These are phyloP conservation scores for Macrotus californicus DNA, from an alignment of 2,113 vertebrate genomes.

Conservation along the genomic window DNA sequence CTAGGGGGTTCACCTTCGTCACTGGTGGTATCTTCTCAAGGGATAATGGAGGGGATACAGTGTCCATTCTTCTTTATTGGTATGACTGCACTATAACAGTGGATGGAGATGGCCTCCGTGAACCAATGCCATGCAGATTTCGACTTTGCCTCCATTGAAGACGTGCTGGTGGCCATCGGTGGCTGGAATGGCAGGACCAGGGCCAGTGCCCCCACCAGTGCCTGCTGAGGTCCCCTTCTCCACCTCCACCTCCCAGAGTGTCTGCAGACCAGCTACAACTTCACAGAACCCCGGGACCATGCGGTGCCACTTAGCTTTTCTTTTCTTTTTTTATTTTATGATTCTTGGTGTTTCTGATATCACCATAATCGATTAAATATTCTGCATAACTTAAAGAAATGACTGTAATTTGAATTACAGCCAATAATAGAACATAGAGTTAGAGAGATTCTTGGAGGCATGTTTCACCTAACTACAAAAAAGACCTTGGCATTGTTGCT, in stretches of 20 bases:
- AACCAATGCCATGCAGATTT: slow-evolving; percentile 93
- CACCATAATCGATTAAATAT: slow-evolving; percentile 28
- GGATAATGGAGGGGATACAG: slow-evolving; percentile 90
- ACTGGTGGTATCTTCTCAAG: slow-evolving; percentile 91
- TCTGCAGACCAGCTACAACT: neutral
- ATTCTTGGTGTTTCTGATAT: slow-evolving; percentile 42
- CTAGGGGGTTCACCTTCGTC: slow-evolving; percentile 92
- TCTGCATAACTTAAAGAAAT: slow-evolving; percentile 36
- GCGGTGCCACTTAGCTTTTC: neutral
- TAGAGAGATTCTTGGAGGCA: neutral
- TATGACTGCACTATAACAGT: slow-evolving; percentile 92
- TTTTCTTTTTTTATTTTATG: slow-evolving; percentile 1
- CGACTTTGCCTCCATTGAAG: slow-evolving; percentile 87
- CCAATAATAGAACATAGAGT: neutral
- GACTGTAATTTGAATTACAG: slow-evolving; percentile 46
- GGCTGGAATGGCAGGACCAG: slow-evolving; percentile 88
- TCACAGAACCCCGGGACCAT: accelerated
- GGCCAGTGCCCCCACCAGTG: slow-evolving; percentile 61
- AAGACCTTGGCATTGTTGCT: neutral
- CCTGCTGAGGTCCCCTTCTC: neutral
- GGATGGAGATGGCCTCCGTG: slow-evolving; percentile 94
- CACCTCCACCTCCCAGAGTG: accelerated
- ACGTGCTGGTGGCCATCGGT: slow-evolving; percentile 91
- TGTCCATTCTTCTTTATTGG: slow-evolving; percentile 93
- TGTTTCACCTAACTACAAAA: neutral